These are phyloP conservation scores for Varroa destructor DNA, from an alignment of 1,140 invertebrate species.

Conservation along the genomic window DNA sequence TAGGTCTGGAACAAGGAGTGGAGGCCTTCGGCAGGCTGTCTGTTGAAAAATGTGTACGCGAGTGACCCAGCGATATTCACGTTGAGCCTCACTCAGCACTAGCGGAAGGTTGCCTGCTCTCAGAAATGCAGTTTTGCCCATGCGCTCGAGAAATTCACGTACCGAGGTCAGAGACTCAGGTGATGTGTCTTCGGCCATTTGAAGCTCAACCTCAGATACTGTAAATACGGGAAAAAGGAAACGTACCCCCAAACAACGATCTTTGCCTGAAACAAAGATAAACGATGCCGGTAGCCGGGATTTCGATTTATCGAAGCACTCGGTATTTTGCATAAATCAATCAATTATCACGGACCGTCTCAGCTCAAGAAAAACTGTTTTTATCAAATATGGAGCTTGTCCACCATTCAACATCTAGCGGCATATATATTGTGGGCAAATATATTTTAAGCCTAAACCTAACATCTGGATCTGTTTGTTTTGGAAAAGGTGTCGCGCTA, in stretches of 20 bases:
- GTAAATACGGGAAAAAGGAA: slow-evolving; percentile 45
- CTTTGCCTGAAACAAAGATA: slow-evolving; percentile 36
- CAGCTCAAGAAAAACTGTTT: not conserved
- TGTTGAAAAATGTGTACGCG: slow-evolving; percentile 22
- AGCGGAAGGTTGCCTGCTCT: slow-evolving; percentile 43
- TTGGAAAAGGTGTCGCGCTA: too few species aligned
- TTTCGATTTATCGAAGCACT: not conserved
- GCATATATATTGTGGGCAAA: too few species aligned
- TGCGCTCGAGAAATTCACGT: slow-evolving; percentile 40
- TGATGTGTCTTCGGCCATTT: slow-evolving; percentile 39
- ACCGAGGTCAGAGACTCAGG: slow-evolving; percentile 39
- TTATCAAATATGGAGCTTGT: too few species aligned
- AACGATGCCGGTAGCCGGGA: not conserved
- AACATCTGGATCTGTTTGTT: too few species aligned
- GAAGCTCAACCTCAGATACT: slow-evolving; percentile 45
- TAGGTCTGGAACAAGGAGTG: slow-evolving; percentile 34
- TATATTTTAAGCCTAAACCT: too few species aligned
- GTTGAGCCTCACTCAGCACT: slow-evolving; percentile 42
- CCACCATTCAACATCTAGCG: too few species aligned
- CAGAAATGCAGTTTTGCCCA: slow-evolving; percentile 46
- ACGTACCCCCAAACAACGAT: slow-evolving; percentile 40
- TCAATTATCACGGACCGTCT: slow-evolving; percentile 21
- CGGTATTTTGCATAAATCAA: not conserved
- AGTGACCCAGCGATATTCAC: slow-evolving; percentile 37
- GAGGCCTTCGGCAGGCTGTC: slow-evolving; percentile 14